Evolutionary conservation across 2,797 vertebrate species (phyloP), one percentile per base, ranked within the genome.

Genomic region (Leptoclinus maculatus): DNA sequence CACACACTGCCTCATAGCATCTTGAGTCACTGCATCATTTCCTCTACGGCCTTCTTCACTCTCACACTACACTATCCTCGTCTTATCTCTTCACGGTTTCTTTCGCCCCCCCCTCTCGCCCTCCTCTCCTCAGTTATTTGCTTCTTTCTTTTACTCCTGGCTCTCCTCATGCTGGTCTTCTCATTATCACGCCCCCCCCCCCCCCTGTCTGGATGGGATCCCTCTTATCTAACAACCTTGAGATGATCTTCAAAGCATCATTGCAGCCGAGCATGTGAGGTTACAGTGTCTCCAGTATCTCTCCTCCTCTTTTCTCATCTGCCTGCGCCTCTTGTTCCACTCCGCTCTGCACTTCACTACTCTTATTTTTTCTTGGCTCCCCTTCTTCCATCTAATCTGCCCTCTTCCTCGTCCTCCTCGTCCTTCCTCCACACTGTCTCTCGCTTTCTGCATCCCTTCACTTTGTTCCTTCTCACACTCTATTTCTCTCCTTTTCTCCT

Each of bases 181-280:
- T 63, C 71, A 21, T 79, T 53, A 70, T 77, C 71, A 17, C 51
- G 51, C 25, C 41, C 29, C 51, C 57, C 25, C 5, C 7, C 54
- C 43, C 41, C 11, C 21, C 21, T 43, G 68, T 67, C 54, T 81
- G 84, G 56, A 86, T 84, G 71, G 76, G 62, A 75, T 82, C 68
- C 76, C 74, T 88, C 81, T 90, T 88, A 90, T 90, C 92, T 79
- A 74, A 87, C 83, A 88, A 93, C 93, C 93, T 94, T 94, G 89
- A 86, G 84, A 86, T 91, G 93, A 87, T 93, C 92, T 94, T 92
- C 88, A 92, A 76, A 84, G 83, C 72, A 36, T 85, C 83, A 80
- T 83, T 86, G 86, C 83, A 68, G 89, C 51, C 29, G 25, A 71
- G 79, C 76, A 72, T 77, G 77, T 83, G 86, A 91, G 92, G 90